A percentile compares a stretch with the other conserved stretches of the same genome.
Evolutionary conservation across 2,888 invertebrate species (phyloP).

Genomic region (Emmelina monodactyla): DNA sequence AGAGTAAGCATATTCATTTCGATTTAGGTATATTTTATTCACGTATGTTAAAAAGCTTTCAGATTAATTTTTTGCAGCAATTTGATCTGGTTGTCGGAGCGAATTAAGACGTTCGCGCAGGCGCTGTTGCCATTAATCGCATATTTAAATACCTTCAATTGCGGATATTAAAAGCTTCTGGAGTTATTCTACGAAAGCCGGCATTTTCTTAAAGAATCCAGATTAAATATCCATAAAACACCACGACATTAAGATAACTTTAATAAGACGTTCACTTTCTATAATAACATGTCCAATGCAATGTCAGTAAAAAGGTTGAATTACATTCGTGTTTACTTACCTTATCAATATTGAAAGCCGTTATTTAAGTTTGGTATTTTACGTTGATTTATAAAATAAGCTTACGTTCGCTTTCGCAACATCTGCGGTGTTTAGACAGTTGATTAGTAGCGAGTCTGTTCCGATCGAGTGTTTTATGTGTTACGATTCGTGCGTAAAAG

Average conservation of each 20-base stretch:
- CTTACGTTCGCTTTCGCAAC: too few species aligned
- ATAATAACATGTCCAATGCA: not conserved
- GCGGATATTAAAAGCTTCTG: not conserved
- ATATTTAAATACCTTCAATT: slow-evolving; percentile 23
- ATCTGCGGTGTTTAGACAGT: too few species aligned
- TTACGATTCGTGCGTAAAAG: slow-evolving; percentile 19
- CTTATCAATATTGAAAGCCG: too few species aligned
- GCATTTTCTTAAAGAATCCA: not conserved
- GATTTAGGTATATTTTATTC: too few species aligned
- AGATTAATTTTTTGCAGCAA: too few species aligned
- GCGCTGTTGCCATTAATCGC: slow-evolving; percentile 24
- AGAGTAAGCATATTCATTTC: too few species aligned
- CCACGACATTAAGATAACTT: not conserved
- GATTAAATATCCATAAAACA: not conserved
- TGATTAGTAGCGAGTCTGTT: slow-evolving; percentile 8
- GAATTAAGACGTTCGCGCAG: slow-evolving; percentile 34
- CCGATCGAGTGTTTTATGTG: slow-evolving; percentile 19
- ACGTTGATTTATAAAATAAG: too few species aligned
- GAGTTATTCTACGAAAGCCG: not conserved
- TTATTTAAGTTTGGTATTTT: too few species aligned
- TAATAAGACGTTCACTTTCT: not conserved
- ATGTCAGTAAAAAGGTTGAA: too few species aligned
- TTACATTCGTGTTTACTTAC: too few species aligned
- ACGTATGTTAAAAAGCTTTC: too few species aligned
- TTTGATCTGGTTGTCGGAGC: slow-evolving; percentile 14